Evolutionary conservation across 2,797 vertebrate species (phyloP).

Genomic region (Sebastiscus albofasciatus): DNA sequence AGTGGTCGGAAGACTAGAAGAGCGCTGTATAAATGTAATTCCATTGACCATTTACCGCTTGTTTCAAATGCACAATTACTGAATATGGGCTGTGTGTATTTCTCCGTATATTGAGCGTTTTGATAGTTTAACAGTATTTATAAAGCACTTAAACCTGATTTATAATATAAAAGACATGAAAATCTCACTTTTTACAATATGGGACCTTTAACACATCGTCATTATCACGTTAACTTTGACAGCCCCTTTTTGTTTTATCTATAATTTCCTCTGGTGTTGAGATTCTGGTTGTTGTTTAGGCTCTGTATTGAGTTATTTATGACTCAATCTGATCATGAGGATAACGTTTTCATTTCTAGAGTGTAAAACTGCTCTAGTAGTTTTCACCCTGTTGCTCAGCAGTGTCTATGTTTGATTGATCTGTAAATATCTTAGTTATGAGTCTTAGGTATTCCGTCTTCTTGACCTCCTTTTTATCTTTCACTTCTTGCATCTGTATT

Average conservation of each 20-base stretch:
- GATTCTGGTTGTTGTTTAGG: neutral
- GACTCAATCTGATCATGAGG: neutral
- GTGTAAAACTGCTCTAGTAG: neutral
- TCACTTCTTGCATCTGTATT: slow-evolving; percentile 64
- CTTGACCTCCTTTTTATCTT: slow-evolving; percentile 44
- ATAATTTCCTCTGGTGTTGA: neutral
- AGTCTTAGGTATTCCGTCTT: slow-evolving; percentile 18
- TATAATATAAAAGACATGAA: too few relatives aligned
- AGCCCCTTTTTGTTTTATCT: neutral
- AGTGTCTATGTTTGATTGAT: neutral
- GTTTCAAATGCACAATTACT: too few relatives aligned
- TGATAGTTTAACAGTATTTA: too few relatives aligned
- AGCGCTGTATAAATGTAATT: too few relatives aligned
- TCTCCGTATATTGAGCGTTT: too few relatives aligned
- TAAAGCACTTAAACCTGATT: too few relatives aligned
- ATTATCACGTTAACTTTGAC: too few relatives aligned
- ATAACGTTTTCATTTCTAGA: neutral
- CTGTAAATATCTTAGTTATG: slow-evolving; percentile 16
- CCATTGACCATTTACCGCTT: too few relatives aligned
- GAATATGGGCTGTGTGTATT: too few relatives aligned
- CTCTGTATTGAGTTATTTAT: neutral
- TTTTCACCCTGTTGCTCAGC: neutral
- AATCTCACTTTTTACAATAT: too few relatives aligned
- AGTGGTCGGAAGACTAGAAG: too few relatives aligned
- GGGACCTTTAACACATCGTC: too few relatives aligned